Conservation (phyloP, 2,797 vertebrate species). For the Lepilemur septentrionalis region DNA sequence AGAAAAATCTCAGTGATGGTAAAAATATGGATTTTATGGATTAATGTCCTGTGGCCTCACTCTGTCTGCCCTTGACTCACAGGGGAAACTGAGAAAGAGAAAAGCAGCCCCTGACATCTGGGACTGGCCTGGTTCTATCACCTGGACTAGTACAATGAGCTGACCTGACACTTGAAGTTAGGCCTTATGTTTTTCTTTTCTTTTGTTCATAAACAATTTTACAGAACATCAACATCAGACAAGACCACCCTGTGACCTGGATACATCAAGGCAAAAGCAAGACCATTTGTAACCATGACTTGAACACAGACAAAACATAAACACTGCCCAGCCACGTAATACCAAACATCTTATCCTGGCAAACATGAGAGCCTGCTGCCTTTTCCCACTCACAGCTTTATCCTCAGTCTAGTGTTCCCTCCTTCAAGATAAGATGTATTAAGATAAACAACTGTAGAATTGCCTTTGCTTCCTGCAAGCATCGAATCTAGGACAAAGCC, state of each 20-base stretch:
- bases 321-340: neutral
- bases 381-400: neutral
- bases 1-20: neutral
- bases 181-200: neutral
- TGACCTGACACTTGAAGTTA: neutral
- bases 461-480: neutral
- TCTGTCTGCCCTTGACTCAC: neutral
- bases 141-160: neutral
- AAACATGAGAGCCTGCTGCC: neutral
- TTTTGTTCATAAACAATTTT: neutral
- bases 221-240: neutral
- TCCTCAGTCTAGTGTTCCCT: neutral
- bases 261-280: slow-evolving; percentile 7
- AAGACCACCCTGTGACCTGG: neutral
- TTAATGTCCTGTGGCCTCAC: neutral
- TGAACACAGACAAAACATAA: neutral
- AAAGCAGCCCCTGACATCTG: neutral
- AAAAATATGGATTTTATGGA: neutral
- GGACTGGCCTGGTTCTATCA: too few relatives aligned
- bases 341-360: neutral
- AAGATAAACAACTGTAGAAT: neutral
- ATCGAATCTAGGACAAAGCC: neutral
- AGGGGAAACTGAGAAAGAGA: neutral
- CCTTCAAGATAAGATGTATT: neutral
- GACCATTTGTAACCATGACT: neutral